Base-by-base conservation (phyloP, 2,113 vertebrate species). In the Lepus timidus region DNA sequence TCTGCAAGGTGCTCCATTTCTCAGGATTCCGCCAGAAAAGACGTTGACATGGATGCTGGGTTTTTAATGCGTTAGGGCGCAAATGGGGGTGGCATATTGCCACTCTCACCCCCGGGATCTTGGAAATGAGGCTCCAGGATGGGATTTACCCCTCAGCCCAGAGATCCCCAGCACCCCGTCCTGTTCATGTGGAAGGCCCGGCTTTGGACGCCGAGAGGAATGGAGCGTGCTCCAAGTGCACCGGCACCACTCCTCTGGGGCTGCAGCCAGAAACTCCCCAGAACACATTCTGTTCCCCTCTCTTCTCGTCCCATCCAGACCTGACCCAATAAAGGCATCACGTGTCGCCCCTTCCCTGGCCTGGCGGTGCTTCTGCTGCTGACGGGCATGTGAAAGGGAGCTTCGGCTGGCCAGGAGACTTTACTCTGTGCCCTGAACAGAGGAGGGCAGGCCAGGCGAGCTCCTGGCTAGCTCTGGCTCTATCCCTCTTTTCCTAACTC, bases 221-320 rank as follows among this genome's bases (percentile, higher is more conserved):
- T 44, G n/a, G n/a, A 71, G 44, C 17, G 33, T 55, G 31, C 20
- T 16, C 58, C 19, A 88, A 83, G 70, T 16, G 31, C 86, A 51
- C 17, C 17, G 39, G 68, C 55, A 3, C 51, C 10, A 9, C 65
- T 74, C 67, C 73, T 90, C 92, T 70, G 68, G 14, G 25, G 55
- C 84, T 91, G 90, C 14, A 19, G 22, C 31, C 83, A 75, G 73
- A 86, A 95, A 94, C 65, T 51, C 71, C 79, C 87, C 93, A 93
- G 89, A 78, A 81, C 65, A 84, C n/a, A 27, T 22, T 89, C 83
- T 82, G 10, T 64, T 36, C 51, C 3, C 8, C 11, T 51, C 25
- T 82, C 58, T 62, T 71, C 51, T 51, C 52, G 29, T 64, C 49
- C 64, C 33, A 36, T 49, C n/a, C 79, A 96, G 78, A 70, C 44